These are phyloP conservation scores for Raillietiella orientalis DNA, from an alignment of 2,888 invertebrate species.

Conservation along the genomic window DNA sequence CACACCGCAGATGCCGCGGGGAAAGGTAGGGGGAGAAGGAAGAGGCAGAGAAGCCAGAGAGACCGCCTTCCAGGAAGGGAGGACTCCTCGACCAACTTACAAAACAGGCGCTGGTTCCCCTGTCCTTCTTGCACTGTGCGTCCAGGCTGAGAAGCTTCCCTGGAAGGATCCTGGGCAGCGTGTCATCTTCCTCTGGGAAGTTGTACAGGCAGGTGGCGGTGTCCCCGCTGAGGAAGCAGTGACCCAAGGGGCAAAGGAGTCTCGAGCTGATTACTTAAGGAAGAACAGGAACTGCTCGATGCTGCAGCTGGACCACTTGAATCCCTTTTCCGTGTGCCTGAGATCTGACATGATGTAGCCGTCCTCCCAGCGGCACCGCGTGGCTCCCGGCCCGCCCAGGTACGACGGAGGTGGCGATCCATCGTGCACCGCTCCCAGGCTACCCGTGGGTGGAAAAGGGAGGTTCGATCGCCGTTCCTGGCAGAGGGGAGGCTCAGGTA, in stretches of 20 bases:
- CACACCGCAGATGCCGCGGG: too few relatives aligned
- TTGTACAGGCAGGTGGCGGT: constrained; percentile 76
- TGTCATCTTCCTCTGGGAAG: constrained; percentile 72
- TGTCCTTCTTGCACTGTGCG: constrained; percentile 67
- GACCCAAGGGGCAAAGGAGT: not conserved
- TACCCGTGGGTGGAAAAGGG: constrained; percentile 12
- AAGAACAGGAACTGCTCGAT: constrained; percentile 81
- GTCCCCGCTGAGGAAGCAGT: constrained; percentile 62
- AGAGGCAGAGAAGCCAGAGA: not conserved
- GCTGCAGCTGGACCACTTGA: constrained; percentile 75
- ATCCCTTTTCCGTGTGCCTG: constrained; percentile 71
- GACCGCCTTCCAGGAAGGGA: too few relatives aligned
- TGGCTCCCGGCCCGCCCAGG: constrained; percentile 71
- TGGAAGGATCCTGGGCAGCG: constrained; percentile 52
- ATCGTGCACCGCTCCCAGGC: constrained; percentile 80
- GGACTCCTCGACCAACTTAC: constrained; percentile 22
- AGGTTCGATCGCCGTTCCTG: not conserved
- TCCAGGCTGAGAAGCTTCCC: constrained; percentile 61
- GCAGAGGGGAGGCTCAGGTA: constrained; percentile 10
- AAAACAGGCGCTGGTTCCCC: constrained; percentile 55
- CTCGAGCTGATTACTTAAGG: constrained; percentile 67
- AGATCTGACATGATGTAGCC: constrained; percentile 87
- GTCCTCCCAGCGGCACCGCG: constrained; percentile 81
- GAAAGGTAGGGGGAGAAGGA: too few relatives aligned
- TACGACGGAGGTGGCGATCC: constrained; percentile 81